Percentiles rank a stretch among this genome's conserved stretches.
These are phyloP conservation scores for Cheilosia soror DNA, from an alignment of 2,888 invertebrate genomes.

Conservation along the genomic window DNA sequence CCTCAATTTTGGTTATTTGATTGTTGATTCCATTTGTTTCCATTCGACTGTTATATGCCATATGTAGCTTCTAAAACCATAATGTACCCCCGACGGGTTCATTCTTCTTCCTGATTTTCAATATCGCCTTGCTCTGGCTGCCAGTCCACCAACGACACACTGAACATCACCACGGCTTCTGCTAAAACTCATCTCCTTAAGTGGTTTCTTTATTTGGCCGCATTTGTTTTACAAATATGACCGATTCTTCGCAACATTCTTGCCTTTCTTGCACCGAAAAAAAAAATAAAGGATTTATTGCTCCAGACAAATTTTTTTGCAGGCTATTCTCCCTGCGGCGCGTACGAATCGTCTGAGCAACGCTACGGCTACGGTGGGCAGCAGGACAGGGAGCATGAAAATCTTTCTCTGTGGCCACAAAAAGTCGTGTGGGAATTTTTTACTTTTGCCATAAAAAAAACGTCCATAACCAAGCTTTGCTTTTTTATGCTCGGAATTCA, in stretches of 20 bases:
- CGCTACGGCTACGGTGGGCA: slow-evolving; percentile 31
- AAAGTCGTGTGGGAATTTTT: slow-evolving; percentile 75
- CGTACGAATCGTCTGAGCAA: slow-evolving; percentile 58
- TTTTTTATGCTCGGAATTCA: slow-evolving; percentile 58
- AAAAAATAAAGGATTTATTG: slow-evolving; percentile 67
- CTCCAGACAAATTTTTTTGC: slow-evolving; percentile 70
- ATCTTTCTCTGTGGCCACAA: slow-evolving; percentile 57
- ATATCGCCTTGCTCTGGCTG: slow-evolving; percentile 23
- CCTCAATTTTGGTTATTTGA: slow-evolving; percentile 49
- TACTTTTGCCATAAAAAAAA: slow-evolving; percentile 44
- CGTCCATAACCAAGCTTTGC: slow-evolving; percentile 53
- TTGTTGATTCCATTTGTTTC: slow-evolving; percentile 61
- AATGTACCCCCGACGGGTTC: slow-evolving; percentile 71
- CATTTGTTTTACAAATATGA: slow-evolving; percentile 76
- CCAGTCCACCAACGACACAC: slow-evolving; percentile 8
- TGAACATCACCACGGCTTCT: slow-evolving; percentile 27
- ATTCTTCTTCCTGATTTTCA: slow-evolving; percentile 67
- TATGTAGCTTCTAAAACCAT: slow-evolving; percentile 64
- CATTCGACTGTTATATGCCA: slow-evolving; percentile 63
- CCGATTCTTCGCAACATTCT: slow-evolving; percentile 71
- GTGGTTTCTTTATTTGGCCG: slow-evolving; percentile 76
- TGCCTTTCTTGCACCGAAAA: slow-evolving; percentile 53
- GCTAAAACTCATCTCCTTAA: slow-evolving; percentile 71
- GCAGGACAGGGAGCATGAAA: slow-evolving; percentile 56
- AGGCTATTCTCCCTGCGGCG: slow-evolving; percentile 64